phyloP scores from a whole-genome alignment of 2,888 invertebrate genomes.

The Boloria euphrosyne region DNA sequence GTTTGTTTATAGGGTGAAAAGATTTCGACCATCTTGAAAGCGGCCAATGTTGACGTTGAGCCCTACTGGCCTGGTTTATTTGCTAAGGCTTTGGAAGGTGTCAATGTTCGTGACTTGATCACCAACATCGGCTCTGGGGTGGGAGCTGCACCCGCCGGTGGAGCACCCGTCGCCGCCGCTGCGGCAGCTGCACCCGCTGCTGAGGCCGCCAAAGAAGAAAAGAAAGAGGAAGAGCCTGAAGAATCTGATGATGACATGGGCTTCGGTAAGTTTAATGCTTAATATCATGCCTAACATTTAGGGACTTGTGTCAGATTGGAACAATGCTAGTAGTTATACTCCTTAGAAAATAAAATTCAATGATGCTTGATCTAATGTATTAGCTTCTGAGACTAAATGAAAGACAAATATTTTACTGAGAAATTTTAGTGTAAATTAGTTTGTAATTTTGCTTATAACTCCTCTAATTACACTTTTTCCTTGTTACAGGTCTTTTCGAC shows the following conservation, averaged over 20 bases:
- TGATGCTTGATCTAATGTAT: constrained; percentile 82
- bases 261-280: constrained; percentile 84
- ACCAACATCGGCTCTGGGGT: constrained; percentile 96
- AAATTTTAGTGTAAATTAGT: constrained; percentile 24
- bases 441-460: constrained; percentile 13
- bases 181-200: constrained; percentile 86
- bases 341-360: constrained; percentile 47
- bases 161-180: constrained; percentile 85
- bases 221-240: constrained; percentile 90
- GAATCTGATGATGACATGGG: constrained; percentile 97
- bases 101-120: constrained; percentile 96
- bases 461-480: constrained; percentile 49
- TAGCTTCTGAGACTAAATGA: constrained; percentile 80
- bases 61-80: constrained; percentile 99
- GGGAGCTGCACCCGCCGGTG: constrained; percentile 91
- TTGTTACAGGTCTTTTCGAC: constrained; percentile 89
- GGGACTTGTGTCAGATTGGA: too few relatives aligned
- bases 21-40: constrained; percentile 97
- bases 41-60: constrained; percentile 97
- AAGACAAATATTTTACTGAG: constrained; percentile 61
- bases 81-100: constrained; percentile 97
- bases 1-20: constrained; percentile 91
- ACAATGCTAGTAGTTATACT: too few relatives aligned
- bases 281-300: background rate
- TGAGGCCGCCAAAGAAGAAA: constrained; percentile 87